Percentiles rank a stretch among this genome's conserved stretches.
Conservation (phyloP, 1,140 invertebrate species). For the Planococcus citri region DNA sequence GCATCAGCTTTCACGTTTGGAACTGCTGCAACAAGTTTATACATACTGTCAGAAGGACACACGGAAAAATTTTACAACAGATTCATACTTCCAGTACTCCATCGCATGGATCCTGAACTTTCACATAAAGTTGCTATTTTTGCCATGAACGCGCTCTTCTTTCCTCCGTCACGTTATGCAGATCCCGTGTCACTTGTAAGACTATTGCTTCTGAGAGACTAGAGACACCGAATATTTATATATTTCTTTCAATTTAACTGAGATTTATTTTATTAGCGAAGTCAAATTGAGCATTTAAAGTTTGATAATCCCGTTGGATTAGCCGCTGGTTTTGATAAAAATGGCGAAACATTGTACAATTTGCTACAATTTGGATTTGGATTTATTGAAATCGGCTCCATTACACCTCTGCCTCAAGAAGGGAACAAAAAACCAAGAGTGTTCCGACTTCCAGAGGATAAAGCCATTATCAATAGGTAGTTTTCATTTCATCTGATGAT, state of each 20-base stretch:
- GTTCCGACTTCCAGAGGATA: conserved; percentile 71
- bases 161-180: conserved; percentile 42
- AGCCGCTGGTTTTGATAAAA: conserved; percentile 96
- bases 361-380: conserved; percentile 80
- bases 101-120: conserved; percentile 55
- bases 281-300: conserved; percentile 37
- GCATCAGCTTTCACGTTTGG: neutral
- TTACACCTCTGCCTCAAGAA: conserved; percentile 81
- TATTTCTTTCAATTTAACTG: too few relatives aligned
- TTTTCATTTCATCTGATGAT: neutral
- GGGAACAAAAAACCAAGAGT: conserved; percentile 88
- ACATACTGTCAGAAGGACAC: neutral
- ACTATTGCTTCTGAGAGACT: too few relatives aligned
- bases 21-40: neutral
- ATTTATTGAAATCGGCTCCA: conserved; percentile 91
- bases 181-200: conserved; percentile 51
- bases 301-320: conserved; percentile 86
- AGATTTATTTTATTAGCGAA: neutral
- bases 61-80: conserved; percentile 56
- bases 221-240: too few relatives aligned
- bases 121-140: conserved; percentile 64
- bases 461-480: conserved; percentile 85
- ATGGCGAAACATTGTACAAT: conserved; percentile 77
- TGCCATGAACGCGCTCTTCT: conserved; percentile 58
- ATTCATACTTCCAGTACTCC: conserved; percentile 54